Evolutionary conservation across 2,888 invertebrate genomes (phyloP).

Genomic region (Tupiocoris notatus): DNA sequence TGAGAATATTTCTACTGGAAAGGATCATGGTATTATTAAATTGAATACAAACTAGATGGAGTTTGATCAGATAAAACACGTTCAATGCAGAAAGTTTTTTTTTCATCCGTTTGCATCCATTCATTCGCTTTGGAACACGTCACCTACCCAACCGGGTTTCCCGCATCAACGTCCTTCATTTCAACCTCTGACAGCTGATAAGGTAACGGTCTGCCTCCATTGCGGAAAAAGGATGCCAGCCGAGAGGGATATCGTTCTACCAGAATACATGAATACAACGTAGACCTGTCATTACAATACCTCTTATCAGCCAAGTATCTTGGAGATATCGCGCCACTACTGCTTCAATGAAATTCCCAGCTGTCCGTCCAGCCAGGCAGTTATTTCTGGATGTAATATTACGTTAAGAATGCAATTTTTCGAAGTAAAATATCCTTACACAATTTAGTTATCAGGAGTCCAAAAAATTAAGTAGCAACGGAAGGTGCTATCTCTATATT

Average conservation of each 20-base stretch:
- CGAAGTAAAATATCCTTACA: too few relatives aligned
- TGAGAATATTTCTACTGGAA: too few relatives aligned
- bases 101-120: background rate
- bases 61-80: background rate
- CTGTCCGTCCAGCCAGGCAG: too few relatives aligned
- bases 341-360: too few relatives aligned
- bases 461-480: too few relatives aligned
- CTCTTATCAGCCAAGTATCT: background rate
- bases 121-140: background rate
- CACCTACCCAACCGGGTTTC: background rate
- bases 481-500: too few relatives aligned
- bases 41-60: too few relatives aligned
- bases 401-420: too few relatives aligned
- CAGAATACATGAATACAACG: background rate
- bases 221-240: background rate
- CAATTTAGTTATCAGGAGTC: too few relatives aligned
- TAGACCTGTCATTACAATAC: background rate
- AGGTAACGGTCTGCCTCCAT: background rate
- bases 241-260: background rate
- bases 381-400: too few relatives aligned
- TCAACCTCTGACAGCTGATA: background rate
- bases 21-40: too few relatives aligned
- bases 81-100: background rate
- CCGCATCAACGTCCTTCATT: background rate
- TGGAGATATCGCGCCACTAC: too few relatives aligned